Percentiles rank a stretch among this genome's conserved stretches.
phyloP scores from a whole-genome alignment of 2,113 vertebrate genomes.

The Crotalus horridus region DNA sequence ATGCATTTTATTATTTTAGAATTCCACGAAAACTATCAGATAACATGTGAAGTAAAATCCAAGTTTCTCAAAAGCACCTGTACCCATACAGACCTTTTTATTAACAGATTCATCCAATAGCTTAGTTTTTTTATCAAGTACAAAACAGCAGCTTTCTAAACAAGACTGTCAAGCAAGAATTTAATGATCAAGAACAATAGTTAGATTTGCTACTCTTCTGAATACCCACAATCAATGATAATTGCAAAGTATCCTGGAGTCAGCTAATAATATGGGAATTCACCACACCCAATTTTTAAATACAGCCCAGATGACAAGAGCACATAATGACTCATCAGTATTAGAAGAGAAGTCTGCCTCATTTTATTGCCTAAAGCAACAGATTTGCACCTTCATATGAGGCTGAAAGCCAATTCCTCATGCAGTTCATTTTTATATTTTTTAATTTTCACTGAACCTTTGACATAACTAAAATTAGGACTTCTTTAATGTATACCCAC shows the following conservation, averaged over 20 bases:
- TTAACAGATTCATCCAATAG: background rate
- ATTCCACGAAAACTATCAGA: background rate
- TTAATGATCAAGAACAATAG: background rate
- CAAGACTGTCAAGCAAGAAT: background rate
- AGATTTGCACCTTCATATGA: slow-evolving; percentile 21
- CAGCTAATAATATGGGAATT: background rate
- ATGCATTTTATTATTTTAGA: background rate
- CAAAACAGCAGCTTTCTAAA: background rate
- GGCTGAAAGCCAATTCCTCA: background rate
- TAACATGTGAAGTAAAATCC: background rate
- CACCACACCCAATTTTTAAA: slow-evolving; percentile 50
- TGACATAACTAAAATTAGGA: background rate
- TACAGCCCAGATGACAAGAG: background rate
- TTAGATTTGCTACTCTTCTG: background rate
- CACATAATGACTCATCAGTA: slow-evolving; percentile 36
- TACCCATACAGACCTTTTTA: background rate
- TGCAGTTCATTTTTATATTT: background rate
- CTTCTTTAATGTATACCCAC: background rate
- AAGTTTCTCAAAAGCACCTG: background rate
- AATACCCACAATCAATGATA: background rate
- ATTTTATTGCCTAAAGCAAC: slow-evolving; percentile 34
- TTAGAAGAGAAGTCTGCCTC: background rate
- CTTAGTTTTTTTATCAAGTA: background rate
- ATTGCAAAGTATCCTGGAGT: background rate
- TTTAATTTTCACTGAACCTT: background rate